Conservation (phyloP, 2,797 vertebrate species). For the Cynodonichthys magdalenae region DNA sequence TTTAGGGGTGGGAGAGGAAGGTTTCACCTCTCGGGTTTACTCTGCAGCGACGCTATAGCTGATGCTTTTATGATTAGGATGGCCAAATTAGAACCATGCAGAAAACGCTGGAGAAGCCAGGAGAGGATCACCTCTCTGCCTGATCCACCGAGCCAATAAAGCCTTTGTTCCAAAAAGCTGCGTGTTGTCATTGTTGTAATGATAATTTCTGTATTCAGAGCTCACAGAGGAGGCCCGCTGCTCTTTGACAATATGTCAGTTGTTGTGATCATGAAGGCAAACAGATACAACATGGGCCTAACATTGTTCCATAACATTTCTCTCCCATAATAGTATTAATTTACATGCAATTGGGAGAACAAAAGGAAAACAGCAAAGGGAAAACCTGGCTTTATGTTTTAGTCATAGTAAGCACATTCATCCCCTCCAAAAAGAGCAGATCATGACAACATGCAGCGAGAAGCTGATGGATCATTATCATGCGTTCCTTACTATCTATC, state of each 20-base stretch:
- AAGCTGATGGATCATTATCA: constrained; percentile 67
- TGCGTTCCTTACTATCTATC: constrained; percentile 59
- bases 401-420: constrained; percentile 59
- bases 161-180: constrained; percentile 52
- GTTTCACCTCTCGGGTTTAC: constrained; percentile 73
- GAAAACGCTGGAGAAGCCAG: constrained; percentile 18
- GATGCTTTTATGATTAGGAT: constrained; percentile 77
- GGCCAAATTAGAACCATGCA: constrained; percentile 72
- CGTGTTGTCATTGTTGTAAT: constrained; percentile 62
- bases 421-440: constrained; percentile 50
- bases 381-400: constrained; percentile 41
- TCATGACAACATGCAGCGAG: constrained; percentile 59
- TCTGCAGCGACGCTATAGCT: constrained; percentile 44
- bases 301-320: constrained; percentile 55
- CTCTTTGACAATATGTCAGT: constrained; percentile 36
- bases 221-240: constrained; percentile 29
- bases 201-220: constrained; percentile 40
- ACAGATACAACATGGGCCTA: constrained; percentile 24
- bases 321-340: constrained; percentile 56
- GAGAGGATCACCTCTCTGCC: constrained; percentile 36
- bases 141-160: constrained; percentile 44
- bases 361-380: constrained; percentile 28
- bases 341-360: constrained; percentile 54
- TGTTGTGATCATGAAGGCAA: constrained; percentile 45
- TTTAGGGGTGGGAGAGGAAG: constrained; percentile 43